Conservation (phyloP, 1,140 invertebrate species). For the roundworm (Caenorhabditis elegans) region DNA sequence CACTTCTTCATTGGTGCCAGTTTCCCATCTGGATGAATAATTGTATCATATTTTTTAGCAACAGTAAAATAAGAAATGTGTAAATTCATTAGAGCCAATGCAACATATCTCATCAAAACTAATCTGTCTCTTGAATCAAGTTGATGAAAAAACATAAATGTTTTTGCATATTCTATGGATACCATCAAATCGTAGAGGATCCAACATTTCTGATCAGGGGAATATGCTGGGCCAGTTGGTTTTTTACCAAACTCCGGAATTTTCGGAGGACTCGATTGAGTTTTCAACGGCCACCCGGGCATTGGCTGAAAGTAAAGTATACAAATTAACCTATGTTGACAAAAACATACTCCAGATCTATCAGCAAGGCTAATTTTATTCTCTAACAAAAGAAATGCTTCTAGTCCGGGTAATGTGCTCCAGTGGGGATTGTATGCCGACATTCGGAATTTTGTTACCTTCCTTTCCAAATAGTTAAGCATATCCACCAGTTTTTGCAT, state of each 20-base stretch:
- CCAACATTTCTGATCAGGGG: slow-evolving; percentile 15
- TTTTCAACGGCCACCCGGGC: background rate
- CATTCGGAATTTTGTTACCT: background rate
- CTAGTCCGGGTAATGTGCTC: background rate
- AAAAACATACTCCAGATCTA: background rate
- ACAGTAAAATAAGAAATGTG: background rate
- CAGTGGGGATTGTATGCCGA: background rate
- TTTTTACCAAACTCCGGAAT: background rate
- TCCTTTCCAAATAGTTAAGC: background rate
- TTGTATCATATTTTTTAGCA: background rate
- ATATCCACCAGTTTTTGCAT: background rate
- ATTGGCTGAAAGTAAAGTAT: background rate
- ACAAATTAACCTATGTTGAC: background rate
- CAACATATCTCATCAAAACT: background rate
- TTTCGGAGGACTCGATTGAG: background rate
- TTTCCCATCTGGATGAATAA: background rate
- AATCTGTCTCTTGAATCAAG: background rate
- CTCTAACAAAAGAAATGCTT: background rate
- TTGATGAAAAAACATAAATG: background rate
- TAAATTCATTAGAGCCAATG: slow-evolving; percentile 11
- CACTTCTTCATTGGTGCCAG: background rate
- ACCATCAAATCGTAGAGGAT: slow-evolving; percentile 26
- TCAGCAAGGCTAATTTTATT: background rate
- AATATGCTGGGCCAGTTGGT: background rate
- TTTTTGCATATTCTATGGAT: slow-evolving; percentile 25